Evolutionary conservation across 2,113 vertebrate genomes (phyloP), one percentile per base, ranked within the genome.

Genomic region (Tyto alba): DNA sequence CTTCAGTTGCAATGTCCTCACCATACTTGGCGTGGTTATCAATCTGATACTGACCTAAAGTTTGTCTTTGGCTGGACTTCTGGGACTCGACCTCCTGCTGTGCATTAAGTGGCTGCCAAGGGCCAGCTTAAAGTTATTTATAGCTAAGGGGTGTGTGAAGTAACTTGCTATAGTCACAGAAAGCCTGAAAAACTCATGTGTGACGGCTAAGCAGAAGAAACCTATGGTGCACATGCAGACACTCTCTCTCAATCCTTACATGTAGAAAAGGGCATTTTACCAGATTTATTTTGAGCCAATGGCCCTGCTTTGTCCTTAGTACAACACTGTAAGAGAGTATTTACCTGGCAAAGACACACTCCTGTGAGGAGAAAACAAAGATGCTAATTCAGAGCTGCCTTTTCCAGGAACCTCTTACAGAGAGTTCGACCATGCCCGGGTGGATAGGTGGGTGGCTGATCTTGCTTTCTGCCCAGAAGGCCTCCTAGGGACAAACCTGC

Each of bases 11-110:
- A n/a, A 62, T 3, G 4, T 40, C 36, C 27, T 72, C n/a, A 73
- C 27, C 2, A 0, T 6, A 45, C 6, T 38, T 2, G 0, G 10
- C 1, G 1, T 1, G 30, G 41, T 6, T 47, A 34, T 19, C 47
- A 59, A 50, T 11, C 34, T 84, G 16, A 41, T 0, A 77, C 5
- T 1, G 0, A 77, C 25, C 41, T 43, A 15, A 84, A 74, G 36
- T 25, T 56, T 5, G 5, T 10, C 32, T 95, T 83, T 55, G 74
- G 38, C 56, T 85, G 63, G 45, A 59, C 36, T 55, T 7, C 6
- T 8, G 5, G 13, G 41, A 71, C 30, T 67, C 38, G 22, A 71
- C 9, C 47, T 71, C 60, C 56, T 77, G n/a, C 34, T 52, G 16
- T 36, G 52, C 41, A 38, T 18, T 45, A 52, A 0, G 2, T 7